Evolutionary conservation across 2,113 vertebrate species (phyloP), one percentile per base, ranked within the genome.

Genomic region (Progne subis): DNA sequence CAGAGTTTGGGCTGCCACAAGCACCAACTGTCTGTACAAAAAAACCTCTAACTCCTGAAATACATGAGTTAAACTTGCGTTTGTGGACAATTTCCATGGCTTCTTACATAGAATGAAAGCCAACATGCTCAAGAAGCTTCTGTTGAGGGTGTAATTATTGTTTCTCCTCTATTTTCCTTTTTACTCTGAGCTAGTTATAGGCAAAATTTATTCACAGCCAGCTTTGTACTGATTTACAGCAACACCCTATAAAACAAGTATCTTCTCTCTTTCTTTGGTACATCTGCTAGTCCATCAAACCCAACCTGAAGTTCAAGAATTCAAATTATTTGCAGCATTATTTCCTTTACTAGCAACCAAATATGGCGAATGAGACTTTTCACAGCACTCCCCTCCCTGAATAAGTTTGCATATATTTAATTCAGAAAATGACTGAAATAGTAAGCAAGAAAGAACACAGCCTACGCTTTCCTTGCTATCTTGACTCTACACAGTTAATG

Each of bases 261-360:
- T 31, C 37, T 68, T 83, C 64, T 53, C 41, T 65, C n/a, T 68
- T 56, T 57, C 76, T 71, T 49, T 65, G 44, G 25, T 84, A 63
- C 21, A 74, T 82, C 34, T 59, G 15, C 84, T 72, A 87, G 55
- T 43, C 59, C 43, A 91, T 77, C 91, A 94, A 93, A 93, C 29
- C 13, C 55, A 96, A 91, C 95, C 85, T 80, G 95, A 92, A 91
- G 71, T 81, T 88, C 94, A 91, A 90, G 91, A 95, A 96, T 86
- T 83, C 41, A 91, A 86, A 86, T 86, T 68, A 87, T 76, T 77
- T 82, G 63, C 46, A 95, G 46, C 29, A 52, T 50, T 77, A 82
- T 80, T 90, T 88, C 75, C 59, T 86, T 61, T 32, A 77, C 18
- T 37, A 69, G 23, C 28, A 88, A 82, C 26, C 17, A 4, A 91